Base-by-base conservation (phyloP, 2,797 vertebrate genomes). In the Petrocephalus schoutedeni region DNA sequence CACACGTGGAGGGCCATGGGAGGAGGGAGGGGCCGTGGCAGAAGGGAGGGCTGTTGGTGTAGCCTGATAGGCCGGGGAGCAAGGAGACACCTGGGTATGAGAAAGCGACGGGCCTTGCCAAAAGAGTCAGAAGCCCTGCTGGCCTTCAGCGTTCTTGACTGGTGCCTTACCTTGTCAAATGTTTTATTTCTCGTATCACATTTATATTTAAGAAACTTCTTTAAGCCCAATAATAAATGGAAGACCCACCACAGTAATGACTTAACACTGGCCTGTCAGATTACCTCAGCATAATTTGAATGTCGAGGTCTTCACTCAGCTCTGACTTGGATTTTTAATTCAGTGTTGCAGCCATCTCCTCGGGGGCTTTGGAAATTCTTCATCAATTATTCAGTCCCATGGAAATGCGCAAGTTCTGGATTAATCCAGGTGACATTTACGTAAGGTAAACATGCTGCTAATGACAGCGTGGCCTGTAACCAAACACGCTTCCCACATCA, bases 391-490 rank as follows among this genome's bases (percentile, higher is more conserved):
- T 90, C 86, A 86, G 53, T 88, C 77, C 82, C 64, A 88, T 89
- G 90, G 92, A 91, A 90, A 87, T 92, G 91, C 83, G 84, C 89
- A 89, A 88, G 64, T 87, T 87, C 92, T 88, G 88, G 90, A 92
- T 95, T 94, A 91, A 94, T 93, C 92, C 89, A 32, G 86, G 91
- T 92, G 93, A 94, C 92, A 95, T 95, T 95, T 95, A 93, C 95
- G 95, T 95, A 93, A 94, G 23, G 95, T 95, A 96, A 96, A 95
- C 95, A 95, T 95, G 94, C 95, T 94, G 95, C 90, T 94, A 93
- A 91, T 95, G 95, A 95, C 95, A 95, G 93, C 92, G 92, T 91
- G 93, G 93, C 94, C 94, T 94, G 93, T 95, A 95, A 94, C 95
- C 77, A 21, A 84, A 88, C 87, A 53, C 32, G 28, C 36, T 28